Conservation (phyloP, 1,140 invertebrate genomes). For the Penaeus vannamei region DNA sequence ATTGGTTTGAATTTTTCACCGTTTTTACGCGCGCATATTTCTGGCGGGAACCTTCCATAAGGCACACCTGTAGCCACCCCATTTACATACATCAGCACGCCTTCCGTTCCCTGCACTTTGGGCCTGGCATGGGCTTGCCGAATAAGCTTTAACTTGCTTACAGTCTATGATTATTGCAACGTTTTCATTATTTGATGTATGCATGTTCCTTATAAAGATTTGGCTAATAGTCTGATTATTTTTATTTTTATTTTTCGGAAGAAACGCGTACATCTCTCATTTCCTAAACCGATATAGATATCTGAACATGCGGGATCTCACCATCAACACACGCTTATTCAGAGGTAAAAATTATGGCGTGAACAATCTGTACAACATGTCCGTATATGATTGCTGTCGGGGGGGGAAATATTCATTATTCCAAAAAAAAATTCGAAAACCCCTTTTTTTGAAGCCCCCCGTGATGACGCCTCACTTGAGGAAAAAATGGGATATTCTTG, state of each 20-base stretch:
- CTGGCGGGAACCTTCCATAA: conserved; percentile 53
- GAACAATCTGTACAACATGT: conserved; percentile 34
- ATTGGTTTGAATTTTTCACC: conserved; percentile 54
- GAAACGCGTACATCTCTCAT: neutral
- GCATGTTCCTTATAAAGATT: no score
- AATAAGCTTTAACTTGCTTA: neutral
- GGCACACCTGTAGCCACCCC: conserved; percentile 51
- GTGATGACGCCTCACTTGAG: no score
- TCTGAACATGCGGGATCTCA: conserved; percentile 24
- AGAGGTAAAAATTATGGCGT: conserved; percentile 43
- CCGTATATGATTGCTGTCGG: conserved; percentile 32
- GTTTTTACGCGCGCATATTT: conserved; percentile 50
- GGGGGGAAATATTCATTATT: conserved; percentile 11
- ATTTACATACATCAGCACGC: conserved; percentile 52
- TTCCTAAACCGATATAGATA: neutral
- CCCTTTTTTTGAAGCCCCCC: no score
- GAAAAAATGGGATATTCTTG: no score
- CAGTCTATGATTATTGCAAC: no score
- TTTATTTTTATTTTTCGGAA: no score
- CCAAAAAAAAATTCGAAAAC: neutral
- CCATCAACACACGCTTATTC: conserved; percentile 45
- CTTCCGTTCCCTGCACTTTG: conserved; percentile 11
- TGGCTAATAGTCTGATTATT: no score
- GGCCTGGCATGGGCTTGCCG: neutral
- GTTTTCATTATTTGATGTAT: no score